Percentiles rank a stretch among this genome's conserved stretches.
Conservation (phyloP, 2,113 vertebrate genomes). For the Ivindomyrus marchei region DNA sequence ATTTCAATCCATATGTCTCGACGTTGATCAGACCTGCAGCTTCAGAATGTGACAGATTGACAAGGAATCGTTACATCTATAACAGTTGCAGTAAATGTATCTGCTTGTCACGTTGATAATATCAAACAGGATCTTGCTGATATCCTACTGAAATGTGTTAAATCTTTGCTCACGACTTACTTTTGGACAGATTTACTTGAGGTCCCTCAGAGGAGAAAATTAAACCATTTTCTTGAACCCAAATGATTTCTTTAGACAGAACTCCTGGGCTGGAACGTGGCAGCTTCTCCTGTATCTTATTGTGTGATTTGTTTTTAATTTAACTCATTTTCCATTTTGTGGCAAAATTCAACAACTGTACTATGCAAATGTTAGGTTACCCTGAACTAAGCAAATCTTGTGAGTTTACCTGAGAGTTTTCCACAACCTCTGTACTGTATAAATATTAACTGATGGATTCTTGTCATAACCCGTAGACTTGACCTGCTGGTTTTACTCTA, state of each 20-base stretch:
- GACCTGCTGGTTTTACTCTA: neutral
- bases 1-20: neutral
- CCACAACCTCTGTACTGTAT: neutral
- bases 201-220: neutral
- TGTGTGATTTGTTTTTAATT: neutral
- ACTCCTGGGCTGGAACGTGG: neutral
- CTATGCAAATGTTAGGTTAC: neutral
- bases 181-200: neutral
- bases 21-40: neutral
- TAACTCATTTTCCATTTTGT: neutral
- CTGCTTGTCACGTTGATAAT: neutral
- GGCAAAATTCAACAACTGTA: neutral
- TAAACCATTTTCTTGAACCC: neutral
- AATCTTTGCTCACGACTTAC: neutral
- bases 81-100: neutral
- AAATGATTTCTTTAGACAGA: neutral
- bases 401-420: neutral
- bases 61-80: neutral
- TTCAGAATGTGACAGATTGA: neutral
- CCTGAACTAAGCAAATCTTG: neutral
- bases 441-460: neutral
- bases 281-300: neutral
- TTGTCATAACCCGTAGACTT: neutral
- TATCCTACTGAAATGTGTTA: neutral
- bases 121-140: neutral